phyloP scores from a whole-genome alignment of 1,140 invertebrate genomes.

The Choristoneura fumiferana region DNA sequence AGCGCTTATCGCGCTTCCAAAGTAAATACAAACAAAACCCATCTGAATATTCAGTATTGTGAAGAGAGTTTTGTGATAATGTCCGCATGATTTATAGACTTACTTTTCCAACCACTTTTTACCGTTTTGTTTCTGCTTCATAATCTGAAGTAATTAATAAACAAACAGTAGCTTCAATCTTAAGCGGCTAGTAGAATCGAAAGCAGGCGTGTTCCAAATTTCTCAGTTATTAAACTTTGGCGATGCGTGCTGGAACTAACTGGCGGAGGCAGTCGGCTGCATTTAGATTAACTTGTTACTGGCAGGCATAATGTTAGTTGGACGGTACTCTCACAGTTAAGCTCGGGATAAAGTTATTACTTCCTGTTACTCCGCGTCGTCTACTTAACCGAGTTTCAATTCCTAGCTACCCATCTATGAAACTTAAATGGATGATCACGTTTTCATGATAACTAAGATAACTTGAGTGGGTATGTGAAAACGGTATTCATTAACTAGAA shows the following conservation, averaged over 20 bases:
- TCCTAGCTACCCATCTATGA: conserved; percentile 59
- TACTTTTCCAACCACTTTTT: conserved; percentile 39
- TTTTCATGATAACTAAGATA: conserved; percentile 58
- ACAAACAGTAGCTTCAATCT: conserved; percentile 29
- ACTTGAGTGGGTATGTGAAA: conserved; percentile 52
- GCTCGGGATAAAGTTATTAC: conserved; percentile 73
- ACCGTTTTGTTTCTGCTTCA: conserved; percentile 27
- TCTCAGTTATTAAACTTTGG: conserved; percentile 65
- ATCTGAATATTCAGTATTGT: conserved; percentile 60
- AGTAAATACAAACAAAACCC: conserved; percentile 70
- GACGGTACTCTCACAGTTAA: conserved; percentile 62
- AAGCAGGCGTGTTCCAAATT: conserved; percentile 49
- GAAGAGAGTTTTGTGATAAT: conserved; percentile 54
- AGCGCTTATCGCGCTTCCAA: conserved; percentile 60
- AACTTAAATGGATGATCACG: conserved; percentile 70
- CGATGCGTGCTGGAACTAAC: conserved; percentile 60
- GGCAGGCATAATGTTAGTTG: conserved; percentile 74
- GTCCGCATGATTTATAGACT: conserved; percentile 56
- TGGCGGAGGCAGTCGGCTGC: conserved; percentile 61
- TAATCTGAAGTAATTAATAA: conserved; percentile 8
- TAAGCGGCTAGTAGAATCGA: conserved; percentile 30
- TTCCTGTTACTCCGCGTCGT: conserved; percentile 67
- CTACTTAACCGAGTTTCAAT: conserved; percentile 72
- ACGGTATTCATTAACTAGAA: conserved; percentile 46
- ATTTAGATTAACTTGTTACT: conserved; percentile 77